These are phyloP conservation scores for Papilio gigon DNA, from an alignment of 2,888 invertebrate genomes.

Conservation along the genomic window DNA sequence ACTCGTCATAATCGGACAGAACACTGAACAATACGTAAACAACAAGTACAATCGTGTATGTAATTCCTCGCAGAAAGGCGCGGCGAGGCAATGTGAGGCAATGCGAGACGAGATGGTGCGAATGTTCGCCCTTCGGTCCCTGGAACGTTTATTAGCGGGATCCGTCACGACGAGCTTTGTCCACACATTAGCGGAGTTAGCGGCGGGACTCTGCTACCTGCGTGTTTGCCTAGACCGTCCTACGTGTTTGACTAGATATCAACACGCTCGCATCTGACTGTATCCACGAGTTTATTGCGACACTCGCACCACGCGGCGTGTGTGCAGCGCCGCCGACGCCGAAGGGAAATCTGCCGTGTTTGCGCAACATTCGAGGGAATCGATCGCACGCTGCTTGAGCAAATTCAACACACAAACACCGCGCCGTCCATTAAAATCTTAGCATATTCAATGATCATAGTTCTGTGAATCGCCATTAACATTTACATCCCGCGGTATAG, in stretches of 20 bases:
- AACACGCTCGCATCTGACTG: constrained; percentile 60
- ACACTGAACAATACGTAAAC: neutral
- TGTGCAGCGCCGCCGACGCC: constrained; percentile 72
- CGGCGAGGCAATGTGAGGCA: constrained; percentile 42
- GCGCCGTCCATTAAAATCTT: constrained; percentile 32
- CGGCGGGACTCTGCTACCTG: constrained; percentile 70
- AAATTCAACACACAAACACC: constrained; percentile 36
- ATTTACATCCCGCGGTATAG: constrained; percentile 44
- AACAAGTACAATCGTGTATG: neutral
- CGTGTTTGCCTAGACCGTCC: constrained; percentile 68
- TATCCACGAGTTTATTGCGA: constrained; percentile 68
- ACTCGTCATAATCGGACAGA: neutral
- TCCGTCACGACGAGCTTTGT: constrained; percentile 78
- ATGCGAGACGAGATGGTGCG: constrained; percentile 51
- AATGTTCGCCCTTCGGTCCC: constrained; percentile 70
- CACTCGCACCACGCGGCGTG: constrained; percentile 54
- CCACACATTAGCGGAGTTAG: constrained; percentile 80
- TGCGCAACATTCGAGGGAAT: constrained; percentile 65
- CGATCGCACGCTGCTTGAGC: constrained; percentile 59
- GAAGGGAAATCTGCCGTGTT: constrained; percentile 74
- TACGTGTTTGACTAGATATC: constrained; percentile 72
- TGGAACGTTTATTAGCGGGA: constrained; percentile 79
- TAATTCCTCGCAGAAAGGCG: neutral
- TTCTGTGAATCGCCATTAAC: constrained; percentile 33
- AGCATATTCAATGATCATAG: constrained; percentile 34